Percentiles rank a stretch among this genome's conserved stretches.
phyloP scores from a whole-genome alignment of 1,140 invertebrate species.

The Anoplolepis gracilipes region DNA sequence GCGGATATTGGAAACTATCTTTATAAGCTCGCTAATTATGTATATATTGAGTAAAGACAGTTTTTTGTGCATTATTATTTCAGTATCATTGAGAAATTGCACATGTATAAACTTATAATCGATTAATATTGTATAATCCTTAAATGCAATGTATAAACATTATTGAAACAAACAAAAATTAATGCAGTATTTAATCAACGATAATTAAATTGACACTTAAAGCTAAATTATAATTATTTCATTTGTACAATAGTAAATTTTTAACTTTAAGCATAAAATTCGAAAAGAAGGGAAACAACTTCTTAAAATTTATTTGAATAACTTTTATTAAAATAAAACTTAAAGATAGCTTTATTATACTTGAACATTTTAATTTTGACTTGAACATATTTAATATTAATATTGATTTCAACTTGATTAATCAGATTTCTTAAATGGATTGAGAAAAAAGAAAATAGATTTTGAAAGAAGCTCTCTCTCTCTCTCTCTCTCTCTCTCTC shows the following conservation, averaged over 20 bases:
- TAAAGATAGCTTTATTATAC: background rate
- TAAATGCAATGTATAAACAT: background rate
- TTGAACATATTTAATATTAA: background rate
- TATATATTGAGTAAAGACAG: constrained; percentile 18
- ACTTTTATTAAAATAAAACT: background rate
- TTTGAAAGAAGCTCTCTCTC: background rate
- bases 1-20: constrained; percentile 30
- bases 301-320: background rate
- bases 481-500: no score
- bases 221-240: background rate
- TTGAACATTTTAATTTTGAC: constrained; percentile 1
- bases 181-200: background rate
- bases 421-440: background rate
- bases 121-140: no score
- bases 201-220: background rate
- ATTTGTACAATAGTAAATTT: background rate
- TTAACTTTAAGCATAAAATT: background rate
- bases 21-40: constrained; percentile 26
- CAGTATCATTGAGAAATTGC: background rate
- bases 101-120: background rate
- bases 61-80: background rate
- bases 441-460: background rate
- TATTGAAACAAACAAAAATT: background rate
- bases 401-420: background rate
- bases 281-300: background rate